Base-by-base conservation (phyloP, 1,140 invertebrate species). In the Cataglyphis hispanica region DNA sequence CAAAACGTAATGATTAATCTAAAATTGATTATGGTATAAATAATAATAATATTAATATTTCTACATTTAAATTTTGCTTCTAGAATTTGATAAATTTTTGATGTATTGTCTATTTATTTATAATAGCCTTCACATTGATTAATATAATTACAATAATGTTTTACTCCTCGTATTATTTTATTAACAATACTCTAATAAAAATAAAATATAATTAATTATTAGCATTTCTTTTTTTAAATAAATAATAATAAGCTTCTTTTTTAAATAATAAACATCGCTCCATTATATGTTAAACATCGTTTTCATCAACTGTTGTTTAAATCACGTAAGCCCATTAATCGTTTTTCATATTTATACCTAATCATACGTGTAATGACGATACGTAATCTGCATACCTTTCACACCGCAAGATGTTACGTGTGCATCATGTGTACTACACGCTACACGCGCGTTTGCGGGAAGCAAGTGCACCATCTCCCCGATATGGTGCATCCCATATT, bases 401-500 rank as follows among this genome's bases (percentile, higher is more conserved):
- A 4, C 25, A 13, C 37, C 43, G 22, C 46, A 78, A 80, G 50
- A 56, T 58, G 63, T 56, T 50, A 81, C 7, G 53, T 13, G 27
- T 63, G 31, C 31, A 34, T 69, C 22, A 31, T 46, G 43, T 46
- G 43, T 46, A 46, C 27, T 13, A 46, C 27, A 31, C 13, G n/a
- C 27, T 13, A 46, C 27, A 31, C 13, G n/a, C 50, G 31, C 19
- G 13, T 56, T 40, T 27, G 53, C 25, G 10, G 19, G 1, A 16
- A 19, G 25, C 66, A 34, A 60, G 66, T 58, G 78, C 25, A 60
- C 25, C 67, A 46, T 27, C 53, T 69, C 37, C n/a, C 37, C 13
- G 46, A 50, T 40, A 72, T 56, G 37, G 25, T 40, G 25, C 84
- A 85, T 85, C 75, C 80, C 75, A 40, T 85, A 85, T 85, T 85